Conservation (phyloP, 2,113 vertebrate genomes). For the Halcyon senegalensis region DNA sequence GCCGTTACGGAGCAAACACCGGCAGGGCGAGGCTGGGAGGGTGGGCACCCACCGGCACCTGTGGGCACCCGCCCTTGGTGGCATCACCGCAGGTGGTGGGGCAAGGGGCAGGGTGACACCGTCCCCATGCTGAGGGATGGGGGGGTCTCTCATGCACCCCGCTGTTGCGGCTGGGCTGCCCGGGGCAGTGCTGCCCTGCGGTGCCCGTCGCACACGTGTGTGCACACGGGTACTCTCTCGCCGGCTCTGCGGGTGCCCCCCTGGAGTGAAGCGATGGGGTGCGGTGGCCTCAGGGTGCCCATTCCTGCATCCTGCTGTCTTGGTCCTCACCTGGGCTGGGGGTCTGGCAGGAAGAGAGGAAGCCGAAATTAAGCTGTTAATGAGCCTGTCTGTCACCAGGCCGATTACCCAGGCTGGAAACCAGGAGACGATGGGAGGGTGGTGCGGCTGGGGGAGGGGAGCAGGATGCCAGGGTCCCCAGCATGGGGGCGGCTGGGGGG, state of each 20-base stretch:
- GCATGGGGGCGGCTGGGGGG: background rate
- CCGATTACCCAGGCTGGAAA: constrained; percentile 47
- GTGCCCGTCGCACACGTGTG: accelerated
- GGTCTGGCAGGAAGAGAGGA: constrained; percentile 3
- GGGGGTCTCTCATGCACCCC: accelerated
- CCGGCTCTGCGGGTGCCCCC: accelerated
- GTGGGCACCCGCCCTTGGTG: accelerated
- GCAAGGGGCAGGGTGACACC: background rate
- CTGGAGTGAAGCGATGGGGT: background rate
- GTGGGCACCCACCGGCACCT: background rate
- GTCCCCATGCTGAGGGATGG: background rate
- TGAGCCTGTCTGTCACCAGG: constrained; percentile 69
- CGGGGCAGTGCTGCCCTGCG: background rate
- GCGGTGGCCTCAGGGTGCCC: accelerated
- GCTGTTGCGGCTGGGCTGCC: accelerated
- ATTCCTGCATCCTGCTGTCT: background rate
- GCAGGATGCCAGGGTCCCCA: background rate
- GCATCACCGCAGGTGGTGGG: accelerated
- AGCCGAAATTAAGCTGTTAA: constrained; percentile 77
- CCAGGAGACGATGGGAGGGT: constrained; percentile 47
- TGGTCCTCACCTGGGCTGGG: background rate
- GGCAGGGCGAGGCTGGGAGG: background rate
- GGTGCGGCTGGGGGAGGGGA: background rate
- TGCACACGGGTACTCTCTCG: accelerated
- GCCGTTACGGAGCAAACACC: background rate